Evolutionary conservation across 2,888 invertebrate species (phyloP), one percentile per base, ranked within the genome.

Genomic region (Megamerina dolium): DNA sequence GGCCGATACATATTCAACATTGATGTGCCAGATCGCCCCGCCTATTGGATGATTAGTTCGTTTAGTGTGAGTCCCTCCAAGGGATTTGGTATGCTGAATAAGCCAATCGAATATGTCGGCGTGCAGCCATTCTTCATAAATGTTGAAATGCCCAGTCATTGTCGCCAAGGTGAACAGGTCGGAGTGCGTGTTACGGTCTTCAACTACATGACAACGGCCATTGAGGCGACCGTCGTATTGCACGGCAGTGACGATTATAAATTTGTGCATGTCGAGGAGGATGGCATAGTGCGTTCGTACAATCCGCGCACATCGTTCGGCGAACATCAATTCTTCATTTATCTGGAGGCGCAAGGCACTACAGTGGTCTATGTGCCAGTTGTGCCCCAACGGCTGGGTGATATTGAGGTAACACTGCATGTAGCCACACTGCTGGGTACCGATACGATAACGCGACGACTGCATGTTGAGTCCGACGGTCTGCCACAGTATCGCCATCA

Each of bases 301-400:
- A 87, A 84, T 70, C 94, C 95, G 0, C 78, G 88, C 49, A 92
- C 92, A 3, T 87, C 91, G 2, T 85, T 80, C 66, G 94, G 94
- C 46, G 93, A 95, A 70, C 92, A 94, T 73, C 94, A 96, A 70
- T 93, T 94, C 74, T 88, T 95, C 69, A 81, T 94, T 57, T 93
- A 85, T 75, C 81, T 92, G 41, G 68, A 74, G 45, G 80, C 86
- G 0, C 89, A 89, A 61, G 86, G 85, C 63, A 85, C 85, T 0
- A 77, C 81, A 27, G 81, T 89, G 29, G 90, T 95, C 27, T 85
- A 93, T 72, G 76, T 96, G 54, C 95, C 95, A 0, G 86, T 96
- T 26, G 91, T 95, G 37, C 83, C 93, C 0, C 81, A 82, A 9
- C 76, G 83, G 19, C 74, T 89, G 16, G 92, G 92, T 2, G 81